Conservation (phyloP, 2,113 vertebrate species). For the Chascanopsetta lugubris region DNA sequence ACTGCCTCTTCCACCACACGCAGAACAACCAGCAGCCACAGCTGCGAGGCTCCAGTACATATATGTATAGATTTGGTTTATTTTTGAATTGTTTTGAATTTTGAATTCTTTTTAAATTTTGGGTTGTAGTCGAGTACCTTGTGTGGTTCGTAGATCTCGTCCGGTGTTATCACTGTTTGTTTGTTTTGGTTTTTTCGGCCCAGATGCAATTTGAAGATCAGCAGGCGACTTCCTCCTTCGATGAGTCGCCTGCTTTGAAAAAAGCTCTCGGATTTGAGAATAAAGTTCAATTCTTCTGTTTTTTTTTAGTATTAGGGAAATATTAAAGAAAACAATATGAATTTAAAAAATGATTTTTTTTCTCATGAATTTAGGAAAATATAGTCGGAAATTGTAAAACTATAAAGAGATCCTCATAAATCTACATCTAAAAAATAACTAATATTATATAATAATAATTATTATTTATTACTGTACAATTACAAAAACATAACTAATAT, state of each 20-base stretch:
- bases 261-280: slow-evolving; percentile 70
- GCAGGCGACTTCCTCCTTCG: slow-evolving; percentile 8
- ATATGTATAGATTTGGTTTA: slow-evolving; percentile 63
- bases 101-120: slow-evolving; percentile 71
- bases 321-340: no score
- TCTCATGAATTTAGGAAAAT: no score
- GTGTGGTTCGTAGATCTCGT: slow-evolving; percentile 78
- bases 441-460: no score
- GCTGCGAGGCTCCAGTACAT: slow-evolving; percentile 62
- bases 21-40: slow-evolving; percentile 69
- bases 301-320: slow-evolving; percentile 9
- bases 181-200: slow-evolving; percentile 73
- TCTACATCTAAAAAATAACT: no score
- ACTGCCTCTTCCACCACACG: slow-evolving; percentile 85
- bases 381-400: no score
- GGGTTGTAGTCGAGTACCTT: slow-evolving; percentile 70
- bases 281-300: neutral
- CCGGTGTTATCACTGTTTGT: slow-evolving; percentile 79
- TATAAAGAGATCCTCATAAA: no score
- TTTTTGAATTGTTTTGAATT: slow-evolving; percentile 70
- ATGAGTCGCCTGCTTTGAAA: slow-evolving; percentile 18
- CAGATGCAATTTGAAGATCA: slow-evolving; percentile 62
- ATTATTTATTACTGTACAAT: no score
- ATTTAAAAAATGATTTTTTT: no score
- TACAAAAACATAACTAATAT: no score